A percentile compares a stretch with the other conserved stretches of the same genome.
Evolutionary conservation across 2,113 vertebrate genomes (phyloP).

Genomic region (Rhinopomastus cyanomelas): DNA sequence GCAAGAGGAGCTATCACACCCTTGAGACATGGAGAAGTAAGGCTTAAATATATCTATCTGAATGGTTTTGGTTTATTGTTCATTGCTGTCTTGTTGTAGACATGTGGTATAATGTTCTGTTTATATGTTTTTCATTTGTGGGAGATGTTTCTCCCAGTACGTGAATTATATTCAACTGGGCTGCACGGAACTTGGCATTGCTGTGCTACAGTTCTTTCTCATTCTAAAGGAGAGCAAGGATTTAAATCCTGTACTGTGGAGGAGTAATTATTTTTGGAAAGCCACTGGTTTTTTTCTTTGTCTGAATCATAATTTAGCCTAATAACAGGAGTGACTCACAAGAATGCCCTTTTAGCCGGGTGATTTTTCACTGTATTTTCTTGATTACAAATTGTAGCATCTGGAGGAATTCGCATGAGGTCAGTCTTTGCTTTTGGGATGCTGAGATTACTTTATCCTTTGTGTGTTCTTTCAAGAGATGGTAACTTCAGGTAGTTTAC

Average conservation of each 20-base stretch:
- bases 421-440: neutral
- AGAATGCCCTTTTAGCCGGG: neutral
- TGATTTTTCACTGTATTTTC: neutral
- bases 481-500: neutral
- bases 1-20: conserved; percentile 81
- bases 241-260: neutral
- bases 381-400: neutral
- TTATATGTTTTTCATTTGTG: neutral
- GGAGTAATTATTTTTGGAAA: neutral
- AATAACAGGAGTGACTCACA: neutral
- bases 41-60: neutral
- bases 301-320: neutral
- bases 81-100: neutral
- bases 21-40: conserved; percentile 85
- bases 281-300: neutral
- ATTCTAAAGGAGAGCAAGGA: neutral
- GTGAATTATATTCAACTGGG: neutral
- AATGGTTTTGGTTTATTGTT: neutral
- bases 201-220: neutral
- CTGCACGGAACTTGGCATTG: neutral
- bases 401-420: neutral
- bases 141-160: neutral
- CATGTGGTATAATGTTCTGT: neutral
- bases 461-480: neutral
- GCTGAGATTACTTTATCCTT: neutral